Evolutionary conservation across 2,797 vertebrate species (phyloP).

Genomic region (Philypnodon macrostomus): DNA sequence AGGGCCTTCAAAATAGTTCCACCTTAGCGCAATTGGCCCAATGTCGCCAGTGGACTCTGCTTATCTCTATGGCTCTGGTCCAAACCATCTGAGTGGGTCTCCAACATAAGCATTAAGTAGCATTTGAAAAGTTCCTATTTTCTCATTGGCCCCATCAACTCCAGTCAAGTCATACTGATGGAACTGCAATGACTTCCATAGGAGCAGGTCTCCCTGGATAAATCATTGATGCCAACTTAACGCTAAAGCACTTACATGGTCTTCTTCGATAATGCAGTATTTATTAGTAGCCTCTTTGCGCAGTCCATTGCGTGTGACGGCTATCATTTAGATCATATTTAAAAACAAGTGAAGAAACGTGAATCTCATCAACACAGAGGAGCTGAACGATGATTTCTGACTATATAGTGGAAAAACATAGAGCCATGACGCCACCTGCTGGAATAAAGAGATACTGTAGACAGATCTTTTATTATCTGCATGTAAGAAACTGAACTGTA

Average conservation of each 20-base stretch:
- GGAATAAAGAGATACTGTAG: slow-evolving; percentile 14
- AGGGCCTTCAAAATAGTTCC: too few species aligned
- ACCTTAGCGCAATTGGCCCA: too few species aligned
- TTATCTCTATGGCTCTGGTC: too few species aligned
- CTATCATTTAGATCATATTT: slow-evolving; percentile 41
- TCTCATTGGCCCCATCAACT: slow-evolving; percentile 1
- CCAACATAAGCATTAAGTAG: background rate
- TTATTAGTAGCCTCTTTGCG: slow-evolving; percentile 26
- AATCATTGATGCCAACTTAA: slow-evolving; percentile 41
- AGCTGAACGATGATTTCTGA: background rate
- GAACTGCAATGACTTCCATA: slow-evolving; percentile 8
- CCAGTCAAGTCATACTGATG: slow-evolving; percentile 9
- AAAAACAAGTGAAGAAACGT: slow-evolving; percentile 23
- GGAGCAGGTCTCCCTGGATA: slow-evolving; percentile 33
- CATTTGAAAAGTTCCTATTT: background rate
- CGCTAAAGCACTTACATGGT: slow-evolving; percentile 32
- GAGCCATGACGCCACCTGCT: slow-evolving; percentile 44
- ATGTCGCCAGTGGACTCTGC: too few species aligned
- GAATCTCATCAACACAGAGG: slow-evolving; percentile 7
- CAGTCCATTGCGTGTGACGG: background rate
- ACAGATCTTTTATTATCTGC: too few species aligned
- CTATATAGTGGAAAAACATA: background rate
- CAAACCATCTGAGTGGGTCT: too few species aligned
- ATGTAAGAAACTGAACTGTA: too few species aligned
- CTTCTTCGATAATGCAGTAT: slow-evolving; percentile 38